These are phyloP conservation scores for Hippoglossus stenolepis DNA, from an alignment of 2,113 vertebrate species.

Conservation along the genomic window DNA sequence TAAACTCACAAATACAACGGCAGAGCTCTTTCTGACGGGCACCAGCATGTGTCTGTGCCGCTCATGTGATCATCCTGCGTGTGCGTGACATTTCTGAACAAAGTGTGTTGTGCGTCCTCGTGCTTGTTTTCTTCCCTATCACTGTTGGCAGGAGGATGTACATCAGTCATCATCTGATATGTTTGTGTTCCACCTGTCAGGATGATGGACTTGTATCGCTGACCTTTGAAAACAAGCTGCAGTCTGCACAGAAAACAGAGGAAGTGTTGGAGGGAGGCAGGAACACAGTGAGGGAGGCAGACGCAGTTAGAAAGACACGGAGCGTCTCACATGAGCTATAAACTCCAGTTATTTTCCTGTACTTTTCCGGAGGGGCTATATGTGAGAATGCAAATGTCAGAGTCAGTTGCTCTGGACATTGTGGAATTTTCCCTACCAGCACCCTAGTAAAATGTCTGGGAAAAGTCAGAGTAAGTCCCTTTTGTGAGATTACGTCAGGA, in stretches of 20 bases:
- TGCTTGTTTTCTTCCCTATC: conserved; percentile 16
- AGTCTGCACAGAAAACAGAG: conserved; percentile 35
- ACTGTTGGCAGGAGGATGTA: conserved; percentile 3
- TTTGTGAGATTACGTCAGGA: no score
- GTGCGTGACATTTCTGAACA: conserved; percentile 37
- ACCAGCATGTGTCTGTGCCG: background rate
- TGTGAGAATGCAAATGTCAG: no score
- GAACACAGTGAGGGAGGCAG: background rate
- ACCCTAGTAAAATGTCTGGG: no score
- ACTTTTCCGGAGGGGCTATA: no score
- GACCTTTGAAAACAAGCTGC: conserved; percentile 53
- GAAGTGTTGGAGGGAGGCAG: background rate
- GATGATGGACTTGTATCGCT: conserved; percentile 44
- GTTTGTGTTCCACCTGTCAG: conserved; percentile 37
- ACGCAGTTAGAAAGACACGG: background rate
- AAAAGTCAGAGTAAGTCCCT: no score
- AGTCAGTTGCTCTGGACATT: no score
- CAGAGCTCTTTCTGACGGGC: conserved; percentile 9
- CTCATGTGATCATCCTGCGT: background rate
- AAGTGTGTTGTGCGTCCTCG: background rate
- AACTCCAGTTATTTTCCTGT: no score
- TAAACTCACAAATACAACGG: background rate
- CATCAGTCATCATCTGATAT: conserved; percentile 40
- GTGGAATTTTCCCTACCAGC: no score
- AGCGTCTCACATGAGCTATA: no score